Conservation (phyloP, 2,113 vertebrate genomes). For the Blennius ocellaris region DNA sequence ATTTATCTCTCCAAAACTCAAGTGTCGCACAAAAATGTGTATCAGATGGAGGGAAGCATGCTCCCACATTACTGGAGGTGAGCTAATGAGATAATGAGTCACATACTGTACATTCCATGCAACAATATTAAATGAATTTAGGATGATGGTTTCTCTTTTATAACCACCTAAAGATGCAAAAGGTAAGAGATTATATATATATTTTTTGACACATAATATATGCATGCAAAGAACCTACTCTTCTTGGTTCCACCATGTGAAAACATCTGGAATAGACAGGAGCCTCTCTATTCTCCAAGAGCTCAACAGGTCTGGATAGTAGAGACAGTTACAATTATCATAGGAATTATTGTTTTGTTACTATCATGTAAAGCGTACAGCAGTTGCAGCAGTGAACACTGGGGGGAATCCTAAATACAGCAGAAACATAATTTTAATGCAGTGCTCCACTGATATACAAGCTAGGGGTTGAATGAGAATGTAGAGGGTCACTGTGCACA, state of each 20-base stretch:
- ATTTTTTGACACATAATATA: slow-evolving; percentile 92
- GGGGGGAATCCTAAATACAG: slow-evolving; percentile 88
- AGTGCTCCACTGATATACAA: slow-evolving; percentile 92
- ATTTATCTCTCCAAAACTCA: slow-evolving; percentile 34
- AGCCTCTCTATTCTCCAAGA: slow-evolving; percentile 82
- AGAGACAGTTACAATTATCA: slow-evolving; percentile 91
- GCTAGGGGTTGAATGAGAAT: slow-evolving; percentile 86
- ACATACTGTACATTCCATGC: slow-evolving; percentile 85
- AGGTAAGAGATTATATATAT: slow-evolving; percentile 86
- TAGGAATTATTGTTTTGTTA: slow-evolving; percentile 89
- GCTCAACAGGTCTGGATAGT: slow-evolving; percentile 87
- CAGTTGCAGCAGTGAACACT: slow-evolving; percentile 90
- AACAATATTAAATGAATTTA: slow-evolving; percentile 84
- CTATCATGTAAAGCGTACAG: slow-evolving; percentile 90
- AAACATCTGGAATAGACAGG: slow-evolving; percentile 84
- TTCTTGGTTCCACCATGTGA: slow-evolving; percentile 89
- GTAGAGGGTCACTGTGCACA: slow-evolving; percentile 90
- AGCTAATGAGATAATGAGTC: slow-evolving; percentile 75
- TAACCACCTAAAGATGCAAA: slow-evolving; percentile 90
- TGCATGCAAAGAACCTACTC: slow-evolving; percentile 97
- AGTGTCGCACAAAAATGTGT: slow-evolving; percentile 56
- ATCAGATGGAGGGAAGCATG: slow-evolving; percentile 74
- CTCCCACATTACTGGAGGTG: slow-evolving; percentile 76
- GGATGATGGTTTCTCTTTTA: slow-evolving; percentile 86
- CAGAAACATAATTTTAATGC: slow-evolving; percentile 87